A percentile compares a stretch with the other conserved stretches of the same genome.
These are phyloP conservation scores for Andrena praecox DNA, from an alignment of 2,888 invertebrate genomes.

Conservation along the genomic window DNA sequence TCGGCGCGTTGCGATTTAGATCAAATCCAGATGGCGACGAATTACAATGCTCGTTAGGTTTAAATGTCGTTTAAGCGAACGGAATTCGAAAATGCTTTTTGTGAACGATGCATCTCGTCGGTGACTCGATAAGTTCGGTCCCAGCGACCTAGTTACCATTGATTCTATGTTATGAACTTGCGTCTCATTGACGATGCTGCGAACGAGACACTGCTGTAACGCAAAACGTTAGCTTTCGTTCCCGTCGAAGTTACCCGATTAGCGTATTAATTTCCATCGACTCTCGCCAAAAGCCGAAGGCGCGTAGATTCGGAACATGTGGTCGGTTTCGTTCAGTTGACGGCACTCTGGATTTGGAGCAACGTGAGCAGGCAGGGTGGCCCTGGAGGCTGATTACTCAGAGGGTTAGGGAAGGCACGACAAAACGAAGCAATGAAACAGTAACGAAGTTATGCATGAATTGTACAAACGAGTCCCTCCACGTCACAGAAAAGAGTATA, in stretches of 20 bases:
- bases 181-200: not conserved
- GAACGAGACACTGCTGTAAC: not conserved
- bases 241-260: not conserved
- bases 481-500: slow-evolving; percentile 80
- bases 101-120: not conserved
- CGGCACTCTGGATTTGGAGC: slow-evolving; percentile 63
- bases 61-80: not conserved
- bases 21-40: slow-evolving; percentile 61
- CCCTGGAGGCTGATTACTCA: slow-evolving; percentile 81
- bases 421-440: slow-evolving; percentile 74
- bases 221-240: not conserved
- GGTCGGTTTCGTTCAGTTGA: not conserved
- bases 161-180: not conserved
- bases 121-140: not conserved
- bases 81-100: not conserved
- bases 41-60: not conserved
- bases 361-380: slow-evolving; percentile 39
- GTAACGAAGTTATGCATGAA: slow-evolving; percentile 83
- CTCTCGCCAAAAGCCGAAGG: too few species aligned
- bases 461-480: slow-evolving; percentile 85
- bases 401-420: slow-evolving; percentile 64
- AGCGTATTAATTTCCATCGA: too few species aligned
- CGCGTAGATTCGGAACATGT: too few species aligned
- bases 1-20: slow-evolving; percentile 29
- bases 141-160: not conserved